Percentiles rank a stretch among this genome's conserved stretches.
Conservation (phyloP, 2,888 invertebrate genomes). For the Tachystola acroxantha region DNA sequence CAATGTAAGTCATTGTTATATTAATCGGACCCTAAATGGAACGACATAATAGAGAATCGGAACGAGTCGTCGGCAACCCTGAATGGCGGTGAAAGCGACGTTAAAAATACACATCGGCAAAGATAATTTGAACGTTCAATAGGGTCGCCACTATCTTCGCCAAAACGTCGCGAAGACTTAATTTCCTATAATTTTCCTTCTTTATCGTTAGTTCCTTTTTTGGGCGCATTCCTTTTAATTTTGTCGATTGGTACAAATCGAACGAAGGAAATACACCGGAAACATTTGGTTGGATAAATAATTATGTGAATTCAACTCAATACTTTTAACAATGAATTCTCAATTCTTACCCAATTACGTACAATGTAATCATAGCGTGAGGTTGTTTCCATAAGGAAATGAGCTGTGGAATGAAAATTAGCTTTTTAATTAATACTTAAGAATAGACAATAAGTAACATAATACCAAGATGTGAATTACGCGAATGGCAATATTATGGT, state of each 20-base stretch:
- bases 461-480: no score
- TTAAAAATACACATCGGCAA: slow-evolving; percentile 8
- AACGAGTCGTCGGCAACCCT: slow-evolving; percentile 12
- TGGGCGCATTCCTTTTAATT: no score
- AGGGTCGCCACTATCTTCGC: no score
- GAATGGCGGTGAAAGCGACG: slow-evolving; percentile 16
- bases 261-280: slow-evolving; percentile 16
- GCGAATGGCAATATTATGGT: no score
- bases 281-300: slow-evolving; percentile 16
- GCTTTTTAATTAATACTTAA: no score
- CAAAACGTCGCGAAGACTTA: no score
- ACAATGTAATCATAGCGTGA: neutral
- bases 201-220: no score
- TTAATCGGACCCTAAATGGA: slow-evolving; percentile 21
- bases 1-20: slow-evolving; percentile 20
- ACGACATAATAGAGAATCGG: slow-evolving; percentile 17
- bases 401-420: no score
- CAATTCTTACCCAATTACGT: slow-evolving; percentile 1
- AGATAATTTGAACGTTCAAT: no score
- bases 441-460: no score
- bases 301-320: slow-evolving; percentile 13
- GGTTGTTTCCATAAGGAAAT: neutral
- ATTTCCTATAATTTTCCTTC: no score
- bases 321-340: slow-evolving; percentile 1
- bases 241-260: neutral